phyloP scores from a whole-genome alignment of 2,888 invertebrate species.

The Melolontha melolontha region DNA sequence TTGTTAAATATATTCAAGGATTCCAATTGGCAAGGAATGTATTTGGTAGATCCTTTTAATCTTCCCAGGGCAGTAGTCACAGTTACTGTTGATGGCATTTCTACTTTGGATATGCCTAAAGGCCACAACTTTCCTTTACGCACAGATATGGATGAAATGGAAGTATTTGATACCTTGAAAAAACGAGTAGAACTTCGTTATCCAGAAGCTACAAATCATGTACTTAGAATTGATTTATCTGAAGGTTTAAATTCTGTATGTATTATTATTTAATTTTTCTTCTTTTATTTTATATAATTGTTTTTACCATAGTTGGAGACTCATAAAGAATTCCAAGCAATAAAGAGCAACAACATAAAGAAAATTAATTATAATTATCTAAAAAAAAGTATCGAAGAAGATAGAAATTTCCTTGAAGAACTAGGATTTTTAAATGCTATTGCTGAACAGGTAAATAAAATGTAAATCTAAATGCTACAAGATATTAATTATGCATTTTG shows the following conservation, averaged over 20 bases:
- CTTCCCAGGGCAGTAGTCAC: constrained; percentile 79
- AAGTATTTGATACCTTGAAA: constrained; percentile 71
- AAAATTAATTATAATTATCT: constrained; percentile 55
- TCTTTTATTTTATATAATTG: constrained; percentile 16
- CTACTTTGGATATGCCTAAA: constrained; percentile 68
- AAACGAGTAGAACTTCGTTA: constrained; percentile 73
- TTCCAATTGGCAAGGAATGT: constrained; percentile 77
- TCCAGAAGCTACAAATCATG: constrained; percentile 71
- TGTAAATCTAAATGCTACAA: neutral
- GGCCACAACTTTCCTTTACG: constrained; percentile 70
- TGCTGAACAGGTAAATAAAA: constrained; percentile 65
- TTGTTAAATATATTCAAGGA: constrained; percentile 63
- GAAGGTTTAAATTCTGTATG: constrained; percentile 70
- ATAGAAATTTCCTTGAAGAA: constrained; percentile 73
- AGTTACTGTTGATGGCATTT: constrained; percentile 78
- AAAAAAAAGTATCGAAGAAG: constrained; percentile 68
- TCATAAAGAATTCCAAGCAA: constrained; percentile 59
- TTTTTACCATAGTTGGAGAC: constrained; percentile 63
- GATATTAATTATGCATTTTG: too few species aligned
- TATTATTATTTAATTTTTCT: neutral
- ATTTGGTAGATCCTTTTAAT: constrained; percentile 77
- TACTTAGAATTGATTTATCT: constrained; percentile 74
- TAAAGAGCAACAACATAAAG: constrained; percentile 57
- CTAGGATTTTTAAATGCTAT: constrained; percentile 71
- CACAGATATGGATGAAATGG: constrained; percentile 74